Conservation (phyloP, 2,113 vertebrate species). For the Panthera leo region DNA sequence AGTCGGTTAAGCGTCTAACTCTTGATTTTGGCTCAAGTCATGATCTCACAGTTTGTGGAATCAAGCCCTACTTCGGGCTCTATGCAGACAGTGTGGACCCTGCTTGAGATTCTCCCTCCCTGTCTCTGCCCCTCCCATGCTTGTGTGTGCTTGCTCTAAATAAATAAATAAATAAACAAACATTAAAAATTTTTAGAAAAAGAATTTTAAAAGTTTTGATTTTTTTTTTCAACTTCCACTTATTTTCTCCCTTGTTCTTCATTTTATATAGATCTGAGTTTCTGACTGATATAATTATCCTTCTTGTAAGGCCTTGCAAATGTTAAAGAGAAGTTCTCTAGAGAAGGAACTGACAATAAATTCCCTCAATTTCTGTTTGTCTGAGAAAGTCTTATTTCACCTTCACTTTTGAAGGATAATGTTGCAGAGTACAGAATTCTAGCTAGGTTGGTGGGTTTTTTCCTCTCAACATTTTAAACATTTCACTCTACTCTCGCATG, state of each 20-base stretch:
- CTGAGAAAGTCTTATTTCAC: not conserved
- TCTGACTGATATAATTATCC: not conserved
- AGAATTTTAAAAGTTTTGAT: not conserved
- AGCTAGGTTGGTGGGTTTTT: not conserved
- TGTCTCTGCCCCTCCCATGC: not conserved
- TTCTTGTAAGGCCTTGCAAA: not conserved
- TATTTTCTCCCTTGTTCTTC: not conserved
- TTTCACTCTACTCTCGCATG: not conserved
- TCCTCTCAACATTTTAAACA: not conserved
- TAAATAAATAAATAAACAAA: not conserved
- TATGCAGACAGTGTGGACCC: too few species aligned
- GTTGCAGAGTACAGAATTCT: not conserved
- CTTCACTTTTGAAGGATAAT: not conserved
- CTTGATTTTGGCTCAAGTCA: not conserved
- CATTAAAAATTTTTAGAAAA: not conserved
- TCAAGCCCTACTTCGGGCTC: not conserved
- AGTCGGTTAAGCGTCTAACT: not conserved
- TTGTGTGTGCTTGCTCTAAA: not conserved
- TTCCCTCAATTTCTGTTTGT: not conserved
- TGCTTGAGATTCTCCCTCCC: not conserved
- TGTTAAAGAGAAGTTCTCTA: not conserved
- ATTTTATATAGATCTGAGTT: not conserved
- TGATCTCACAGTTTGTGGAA: not conserved
- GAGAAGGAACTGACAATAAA: not conserved
- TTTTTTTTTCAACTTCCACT: not conserved